phyloP scores from a whole-genome alignment of 1,140 invertebrate genomes.

The Drosophila nannoptera region DNA sequence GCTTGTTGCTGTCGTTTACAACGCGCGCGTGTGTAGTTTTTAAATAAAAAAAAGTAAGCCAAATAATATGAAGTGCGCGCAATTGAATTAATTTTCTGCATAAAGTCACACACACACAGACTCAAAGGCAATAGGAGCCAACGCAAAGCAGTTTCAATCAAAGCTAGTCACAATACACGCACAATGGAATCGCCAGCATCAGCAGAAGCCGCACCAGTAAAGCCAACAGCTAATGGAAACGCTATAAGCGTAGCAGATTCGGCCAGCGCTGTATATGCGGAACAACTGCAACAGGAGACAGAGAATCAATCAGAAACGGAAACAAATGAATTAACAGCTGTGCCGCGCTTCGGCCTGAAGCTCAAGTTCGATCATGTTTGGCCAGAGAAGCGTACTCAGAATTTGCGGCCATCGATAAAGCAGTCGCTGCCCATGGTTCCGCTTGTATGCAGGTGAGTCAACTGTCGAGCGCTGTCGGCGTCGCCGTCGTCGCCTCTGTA shows the following conservation, averaged over 20 bases:
- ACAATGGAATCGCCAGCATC: conserved; percentile 40
- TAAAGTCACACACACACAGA: background rate
- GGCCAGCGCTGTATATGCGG: conserved; percentile 68
- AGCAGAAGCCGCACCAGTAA: conserved; percentile 26
- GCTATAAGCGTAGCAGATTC: conserved; percentile 52
- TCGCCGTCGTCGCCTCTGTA: conserved; percentile 3
- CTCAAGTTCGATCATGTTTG: conserved; percentile 87
- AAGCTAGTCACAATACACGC: conserved; percentile 30
- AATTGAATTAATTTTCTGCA: conserved; percentile 32
- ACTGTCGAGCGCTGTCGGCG: background rate
- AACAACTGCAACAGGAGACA: conserved; percentile 49
- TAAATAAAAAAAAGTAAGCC: conserved; percentile 14
- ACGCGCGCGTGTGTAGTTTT: conserved; percentile 30
- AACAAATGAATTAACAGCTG: conserved; percentile 60
- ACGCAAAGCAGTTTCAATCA: conserved; percentile 12
- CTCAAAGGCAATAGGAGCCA: background rate
- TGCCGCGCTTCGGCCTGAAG: conserved; percentile 85
- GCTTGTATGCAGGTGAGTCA: conserved; percentile 73
- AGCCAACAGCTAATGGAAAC: conserved; percentile 38
- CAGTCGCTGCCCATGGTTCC: conserved; percentile 80
- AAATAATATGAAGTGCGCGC: conserved; percentile 45
- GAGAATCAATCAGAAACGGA: conserved; percentile 16
- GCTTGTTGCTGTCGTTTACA: background rate
- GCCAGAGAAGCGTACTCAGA: conserved; percentile 86
- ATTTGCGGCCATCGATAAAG: conserved; percentile 82